Evolutionary conservation across 2,888 invertebrate genomes (phyloP).

Genomic region (Metacarcinus magister): DNA sequence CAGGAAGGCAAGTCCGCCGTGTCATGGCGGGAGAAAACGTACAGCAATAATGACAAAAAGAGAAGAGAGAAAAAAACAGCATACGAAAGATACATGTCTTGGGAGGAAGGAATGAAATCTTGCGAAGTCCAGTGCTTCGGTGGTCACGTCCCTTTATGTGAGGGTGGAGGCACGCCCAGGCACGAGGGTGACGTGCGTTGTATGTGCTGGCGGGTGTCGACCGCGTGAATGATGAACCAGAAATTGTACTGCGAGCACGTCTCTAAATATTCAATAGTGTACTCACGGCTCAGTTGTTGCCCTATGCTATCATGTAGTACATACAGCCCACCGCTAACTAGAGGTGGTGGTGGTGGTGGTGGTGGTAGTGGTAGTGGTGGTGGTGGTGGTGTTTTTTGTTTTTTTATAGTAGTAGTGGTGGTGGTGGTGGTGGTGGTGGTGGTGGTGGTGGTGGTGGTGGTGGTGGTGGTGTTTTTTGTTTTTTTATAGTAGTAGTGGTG

Average conservation of each 20-base stretch:
- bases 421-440: not conserved
- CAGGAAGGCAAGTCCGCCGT: not conserved
- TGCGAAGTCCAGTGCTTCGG: not conserved
- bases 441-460: not conserved
- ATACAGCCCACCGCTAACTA: too few species aligned
- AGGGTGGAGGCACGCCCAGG: not conserved
- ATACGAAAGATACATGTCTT: conserved; percentile 35
- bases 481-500: too few species aligned
- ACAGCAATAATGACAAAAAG: not conserved
- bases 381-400: not conserved
- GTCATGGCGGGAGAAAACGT: conserved; percentile 26
- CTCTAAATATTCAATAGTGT: not conserved
- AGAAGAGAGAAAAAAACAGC: not conserved
- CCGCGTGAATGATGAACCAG: not conserved
- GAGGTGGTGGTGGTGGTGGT: too few species aligned
- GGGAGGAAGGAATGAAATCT: not conserved
- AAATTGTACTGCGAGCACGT: too few species aligned
- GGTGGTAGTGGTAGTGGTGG: too few species aligned
- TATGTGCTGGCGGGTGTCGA: not conserved
- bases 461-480: too few species aligned
- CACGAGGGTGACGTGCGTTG: not conserved
- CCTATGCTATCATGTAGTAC: not conserved
- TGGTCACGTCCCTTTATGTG: not conserved
- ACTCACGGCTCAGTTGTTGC: not conserved
- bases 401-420: not conserved